Conservation (phyloP, 2,113 vertebrate species). For the Chaetops frenatus region DNA sequence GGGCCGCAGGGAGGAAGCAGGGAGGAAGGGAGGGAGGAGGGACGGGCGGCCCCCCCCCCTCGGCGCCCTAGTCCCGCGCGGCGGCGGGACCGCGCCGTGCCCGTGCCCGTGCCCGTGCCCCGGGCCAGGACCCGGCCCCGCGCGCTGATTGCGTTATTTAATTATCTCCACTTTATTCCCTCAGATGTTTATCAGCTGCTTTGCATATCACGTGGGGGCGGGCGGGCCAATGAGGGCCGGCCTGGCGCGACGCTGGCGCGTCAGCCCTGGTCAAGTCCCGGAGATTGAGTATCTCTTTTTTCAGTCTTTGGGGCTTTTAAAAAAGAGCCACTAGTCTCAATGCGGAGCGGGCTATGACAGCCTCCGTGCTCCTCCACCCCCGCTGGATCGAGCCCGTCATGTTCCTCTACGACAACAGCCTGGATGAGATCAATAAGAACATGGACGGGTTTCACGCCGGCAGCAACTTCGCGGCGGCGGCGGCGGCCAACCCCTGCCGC, state of each 20-base stretch:
- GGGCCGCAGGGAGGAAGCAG: neutral
- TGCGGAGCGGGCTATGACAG: slow-evolving; percentile 99
- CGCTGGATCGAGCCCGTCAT: slow-evolving; percentile 99
- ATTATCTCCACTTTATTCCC: slow-evolving; percentile 73
- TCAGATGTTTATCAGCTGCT: slow-evolving; percentile 82
- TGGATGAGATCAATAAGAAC: slow-evolving; percentile 90
- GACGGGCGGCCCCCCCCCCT: neutral
- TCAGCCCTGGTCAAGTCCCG: slow-evolving; percentile 80
- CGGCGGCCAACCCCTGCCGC: slow-evolving; percentile 88
- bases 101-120: neutral
- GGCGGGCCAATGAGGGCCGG: slow-evolving; percentile 83
- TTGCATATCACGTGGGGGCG: slow-evolving; percentile 93
- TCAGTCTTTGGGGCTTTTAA: slow-evolving; percentile 95
- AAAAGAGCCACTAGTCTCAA: slow-evolving; percentile 92
- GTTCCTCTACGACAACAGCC: slow-evolving; percentile 96
- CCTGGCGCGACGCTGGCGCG: slow-evolving; percentile 82
- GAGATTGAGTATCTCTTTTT: slow-evolving; percentile 81
- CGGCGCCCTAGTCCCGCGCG: neutral
- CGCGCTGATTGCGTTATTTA: slow-evolving; percentile 65
- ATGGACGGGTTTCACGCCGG: slow-evolving; percentile 83
- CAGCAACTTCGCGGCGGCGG: slow-evolving; percentile 82
- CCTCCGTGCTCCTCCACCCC: slow-evolving; percentile 96
- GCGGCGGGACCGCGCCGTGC: neutral
- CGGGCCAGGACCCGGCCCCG: neutral
- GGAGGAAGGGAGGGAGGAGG: neutral